These are phyloP conservation scores for Illadopsis cleaveri DNA, from an alignment of 2,113 vertebrate species.

Conservation along the genomic window DNA sequence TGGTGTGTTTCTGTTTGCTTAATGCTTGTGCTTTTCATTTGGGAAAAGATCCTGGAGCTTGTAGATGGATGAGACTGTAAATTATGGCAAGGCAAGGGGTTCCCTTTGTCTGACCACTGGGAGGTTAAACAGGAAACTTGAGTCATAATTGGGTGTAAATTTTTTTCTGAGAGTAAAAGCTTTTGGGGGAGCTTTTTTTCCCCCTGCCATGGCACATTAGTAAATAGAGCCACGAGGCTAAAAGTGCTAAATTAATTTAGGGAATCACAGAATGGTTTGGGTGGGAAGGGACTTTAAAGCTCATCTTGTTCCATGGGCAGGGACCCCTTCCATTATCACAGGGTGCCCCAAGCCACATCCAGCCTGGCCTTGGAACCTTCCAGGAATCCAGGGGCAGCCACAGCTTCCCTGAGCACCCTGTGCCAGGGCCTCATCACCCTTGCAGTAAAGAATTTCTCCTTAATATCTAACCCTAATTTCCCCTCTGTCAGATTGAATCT, in stretches of 20 bases:
- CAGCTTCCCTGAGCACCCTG: background rate
- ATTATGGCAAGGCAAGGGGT: background rate
- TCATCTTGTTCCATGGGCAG: background rate
- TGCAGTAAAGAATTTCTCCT: background rate
- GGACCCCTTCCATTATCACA: background rate
- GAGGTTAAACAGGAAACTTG: background rate
- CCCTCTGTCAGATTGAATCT: background rate
- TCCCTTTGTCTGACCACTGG: background rate
- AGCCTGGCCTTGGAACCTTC: rapidly evolving
- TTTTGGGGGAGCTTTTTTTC: background rate
- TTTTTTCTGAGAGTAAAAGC: background rate
- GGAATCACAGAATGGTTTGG: background rate
- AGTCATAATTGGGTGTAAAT: background rate
- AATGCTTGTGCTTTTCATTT: background rate
- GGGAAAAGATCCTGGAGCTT: background rate
- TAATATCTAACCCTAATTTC: background rate
- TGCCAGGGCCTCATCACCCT: background rate
- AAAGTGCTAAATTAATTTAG: background rate
- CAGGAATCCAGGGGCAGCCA: background rate
- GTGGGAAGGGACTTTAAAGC: background rate
- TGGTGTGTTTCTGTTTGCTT: background rate
- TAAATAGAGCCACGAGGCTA: background rate
- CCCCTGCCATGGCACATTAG: background rate
- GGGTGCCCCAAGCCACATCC: rapidly evolving
- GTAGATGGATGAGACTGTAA: background rate